A percentile compares a stretch with the other conserved stretches of the same genome.
phyloP scores from a whole-genome alignment of 2,888 invertebrate species.

The Yponomeuta malinellus region DNA sequence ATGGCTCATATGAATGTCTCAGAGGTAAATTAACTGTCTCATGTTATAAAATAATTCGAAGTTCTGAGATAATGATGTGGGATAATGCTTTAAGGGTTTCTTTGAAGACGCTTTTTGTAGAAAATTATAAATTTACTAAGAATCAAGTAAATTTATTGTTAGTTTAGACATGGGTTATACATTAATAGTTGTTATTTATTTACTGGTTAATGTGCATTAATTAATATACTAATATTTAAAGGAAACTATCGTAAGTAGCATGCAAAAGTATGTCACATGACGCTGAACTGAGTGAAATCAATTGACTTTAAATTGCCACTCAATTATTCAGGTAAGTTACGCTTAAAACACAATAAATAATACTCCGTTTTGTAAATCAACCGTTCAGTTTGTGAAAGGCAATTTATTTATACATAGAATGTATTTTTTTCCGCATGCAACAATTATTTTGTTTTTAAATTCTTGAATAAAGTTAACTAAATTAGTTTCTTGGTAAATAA shows the following conservation, averaged over 20 bases:
- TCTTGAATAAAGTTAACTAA: too few species aligned
- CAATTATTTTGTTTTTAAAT: too few species aligned
- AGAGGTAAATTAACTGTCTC: background rate
- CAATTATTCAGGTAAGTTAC: background rate
- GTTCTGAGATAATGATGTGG: background rate
- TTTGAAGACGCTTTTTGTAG: background rate
- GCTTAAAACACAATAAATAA: background rate
- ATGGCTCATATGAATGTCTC: constrained; percentile 34
- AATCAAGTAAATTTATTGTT: too few species aligned
- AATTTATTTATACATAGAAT: background rate
- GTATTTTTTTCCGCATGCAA: too few species aligned
- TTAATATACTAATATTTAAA: too few species aligned
- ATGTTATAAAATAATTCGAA: background rate
- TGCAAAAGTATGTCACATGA: background rate
- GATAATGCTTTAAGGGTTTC: background rate
- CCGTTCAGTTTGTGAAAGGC: background rate
- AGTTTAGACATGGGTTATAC: too few species aligned
- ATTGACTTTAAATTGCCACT: background rate
- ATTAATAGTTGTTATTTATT: too few species aligned
- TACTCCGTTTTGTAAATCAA: background rate
- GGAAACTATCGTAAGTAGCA: background rate
- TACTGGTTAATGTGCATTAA: too few species aligned
- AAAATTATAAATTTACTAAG: too few species aligned
- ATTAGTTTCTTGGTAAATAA: too few species aligned
- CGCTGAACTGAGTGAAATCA: background rate